These are phyloP conservation scores for Pseudomyrmex dendroicus DNA, from an alignment of 1,140 invertebrate species.

Conservation along the genomic window DNA sequence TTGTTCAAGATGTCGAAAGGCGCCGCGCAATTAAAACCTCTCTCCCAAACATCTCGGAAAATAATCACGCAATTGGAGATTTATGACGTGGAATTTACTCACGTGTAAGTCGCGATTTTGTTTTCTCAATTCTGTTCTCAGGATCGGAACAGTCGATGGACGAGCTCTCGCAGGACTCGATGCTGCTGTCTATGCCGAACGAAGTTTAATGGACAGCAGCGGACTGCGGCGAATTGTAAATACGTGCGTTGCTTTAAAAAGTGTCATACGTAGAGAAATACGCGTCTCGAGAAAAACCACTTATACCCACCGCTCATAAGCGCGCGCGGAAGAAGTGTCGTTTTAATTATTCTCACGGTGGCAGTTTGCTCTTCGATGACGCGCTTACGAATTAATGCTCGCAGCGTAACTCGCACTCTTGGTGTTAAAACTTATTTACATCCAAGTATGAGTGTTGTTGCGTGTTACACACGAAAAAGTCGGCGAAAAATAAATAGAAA, in stretches of 20 bases:
- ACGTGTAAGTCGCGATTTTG: constrained; percentile 59
- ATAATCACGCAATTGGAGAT: neutral
- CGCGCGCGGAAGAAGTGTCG: neutral
- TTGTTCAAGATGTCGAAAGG: neutral
- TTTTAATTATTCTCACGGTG: constrained; percentile 34
- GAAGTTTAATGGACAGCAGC: constrained; percentile 85
- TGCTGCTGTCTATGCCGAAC: constrained; percentile 91
- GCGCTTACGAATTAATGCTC: constrained; percentile 5
- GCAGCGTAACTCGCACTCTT: constrained; percentile 24
- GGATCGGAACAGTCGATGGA: constrained; percentile 91
- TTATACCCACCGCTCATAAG: neutral
- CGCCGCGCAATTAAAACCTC: neutral
- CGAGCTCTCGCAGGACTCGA: constrained; percentile 92
- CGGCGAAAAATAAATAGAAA: neutral
- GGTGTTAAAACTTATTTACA: constrained; percentile 18
- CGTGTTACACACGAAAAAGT: constrained; percentile 1
- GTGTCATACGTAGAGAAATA: neutral
- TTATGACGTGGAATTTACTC: neutral
- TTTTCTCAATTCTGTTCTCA: constrained; percentile 84
- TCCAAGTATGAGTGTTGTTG: neutral
- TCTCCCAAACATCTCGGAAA: neutral
- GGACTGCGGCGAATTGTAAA: constrained; percentile 60
- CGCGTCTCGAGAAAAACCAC: neutral
- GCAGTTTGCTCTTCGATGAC: constrained; percentile 40
- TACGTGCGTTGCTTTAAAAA: constrained; percentile 56